Evolutionary conservation across 2,113 vertebrate genomes (phyloP), one percentile per base, ranked within the genome.

Genomic region (Dicaeum eximium): DNA sequence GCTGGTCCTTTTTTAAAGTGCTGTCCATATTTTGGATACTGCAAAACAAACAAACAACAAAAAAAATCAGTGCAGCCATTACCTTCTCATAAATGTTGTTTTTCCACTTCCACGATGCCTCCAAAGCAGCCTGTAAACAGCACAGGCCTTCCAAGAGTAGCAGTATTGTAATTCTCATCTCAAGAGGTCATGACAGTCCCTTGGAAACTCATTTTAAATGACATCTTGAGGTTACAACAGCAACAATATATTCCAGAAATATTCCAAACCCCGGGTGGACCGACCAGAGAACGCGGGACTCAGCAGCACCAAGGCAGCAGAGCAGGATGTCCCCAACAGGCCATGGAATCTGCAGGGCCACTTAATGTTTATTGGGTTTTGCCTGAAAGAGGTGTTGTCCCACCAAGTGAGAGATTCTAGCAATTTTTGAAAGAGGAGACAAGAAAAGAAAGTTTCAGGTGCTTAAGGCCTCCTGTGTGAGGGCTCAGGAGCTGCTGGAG

Each of bases 191-290:
- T 37, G 78, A 47, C 44, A 80, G 81, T 93, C 67, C 84, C 91
- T 80, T 64, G 48, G 92, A 93, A 95, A 91, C 74, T 78, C 72
- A 66, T 87, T 87, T 66, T 40, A 89, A 92, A 90, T 71, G 91
- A 91, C 72, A 88, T 86, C 40, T 65, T 64, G 79, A 91, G 87
- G 72, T 82, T 80, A 47, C 31, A 89, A 69, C 71, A 86, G 69
- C 85, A 85, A 66, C 37, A 48, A 14, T 58, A 23, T 82, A 86
- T 70, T 78, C 84, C 88, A 95, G 88, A 93, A 92, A 91, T 69
- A 83, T 35, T 93, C 88, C 75, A 75, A 91, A 69, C 37, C 78
- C 95, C 8, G 0, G 14, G 35, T 7, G n/a, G 73, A 66, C 28
- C 2, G 37, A 64, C 31, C 4, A 3, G 56, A 50, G 74, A 35